Base-by-base conservation (phyloP, 2,888 invertebrate genomes). In the Dorcus parallelipipedus region DNA sequence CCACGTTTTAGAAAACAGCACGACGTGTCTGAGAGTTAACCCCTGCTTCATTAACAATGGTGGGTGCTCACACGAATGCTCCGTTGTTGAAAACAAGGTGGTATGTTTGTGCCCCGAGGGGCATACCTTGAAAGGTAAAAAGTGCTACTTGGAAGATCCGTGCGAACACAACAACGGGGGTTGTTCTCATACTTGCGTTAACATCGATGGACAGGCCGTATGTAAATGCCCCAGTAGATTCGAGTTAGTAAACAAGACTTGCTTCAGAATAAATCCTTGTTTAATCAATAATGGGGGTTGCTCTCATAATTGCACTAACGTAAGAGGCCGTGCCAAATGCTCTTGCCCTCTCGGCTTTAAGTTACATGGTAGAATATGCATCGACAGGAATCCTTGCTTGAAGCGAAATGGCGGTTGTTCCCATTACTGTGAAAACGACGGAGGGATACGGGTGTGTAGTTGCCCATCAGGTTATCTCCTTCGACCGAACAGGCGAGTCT, bases 211-310 rank as follows among this genome's bases (percentile, higher is more conserved):
- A 17, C 83, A 83, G 2, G 76, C 79, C 38, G 80, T 80, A 53
- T 87, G 86, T 67, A 72, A 78, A 0, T 86, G 86, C 69, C 80
- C 82, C 0, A 66, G 73, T 14, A 83, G 82, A 2, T 78, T 79
- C 58, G 77, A 80, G 54, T 68, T 83, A 4, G 72, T 73, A 43
- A 77, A 73, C 33, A 74, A 71, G 14, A 68, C 66, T 49, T 81
- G 81, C 60, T 67, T 64, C 17, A 77, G 78, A 67, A 76, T 82
- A 9, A 81, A 86, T 68, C 85, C 84, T 38, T 89, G 88, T 64
- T 71, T 75, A 3, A 68, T 73, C 0, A 79, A 81, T 49, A 86
- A 86, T 63, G 86, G 85, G 1, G 84, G 84, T 48, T 89, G 88
- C 71, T 81, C 83, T 7, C 86, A 87, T 60, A 75, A 78, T n/a